Conservation (phyloP, 1,140 invertebrate species). For the Drosophila tropicalis region DNA sequence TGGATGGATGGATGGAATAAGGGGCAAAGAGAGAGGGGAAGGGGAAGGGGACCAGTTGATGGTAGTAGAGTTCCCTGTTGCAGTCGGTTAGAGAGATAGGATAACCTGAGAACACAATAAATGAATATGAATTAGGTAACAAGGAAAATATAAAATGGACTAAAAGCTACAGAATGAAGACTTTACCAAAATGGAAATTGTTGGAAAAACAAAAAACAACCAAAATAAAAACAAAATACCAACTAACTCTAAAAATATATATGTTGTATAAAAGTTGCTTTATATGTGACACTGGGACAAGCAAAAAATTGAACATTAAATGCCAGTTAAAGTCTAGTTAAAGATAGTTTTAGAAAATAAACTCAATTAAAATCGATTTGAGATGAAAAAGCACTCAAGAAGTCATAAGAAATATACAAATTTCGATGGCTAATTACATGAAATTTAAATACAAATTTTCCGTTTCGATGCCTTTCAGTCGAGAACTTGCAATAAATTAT, state of each 20-base stretch:
- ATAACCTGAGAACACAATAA: conserved; percentile 65
- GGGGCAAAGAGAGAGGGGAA: neutral
- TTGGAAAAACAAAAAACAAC: neutral
- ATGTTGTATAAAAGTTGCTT: conserved; percentile 25
- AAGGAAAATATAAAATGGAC: conserved; percentile 26
- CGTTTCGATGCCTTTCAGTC: no score
- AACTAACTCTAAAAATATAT: neutral
- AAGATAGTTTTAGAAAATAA: no score
- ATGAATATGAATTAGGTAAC: conserved; percentile 77
- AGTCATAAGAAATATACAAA: no score
- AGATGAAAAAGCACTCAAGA: no score
- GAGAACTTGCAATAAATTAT: no score
- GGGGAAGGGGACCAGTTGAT: neutral
- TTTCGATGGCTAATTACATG: no score
- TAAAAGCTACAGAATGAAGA: conserved; percentile 4
- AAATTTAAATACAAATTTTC: no score
- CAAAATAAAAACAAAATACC: neutral
- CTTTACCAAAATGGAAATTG: conserved; percentile 4
- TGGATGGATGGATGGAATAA: neutral
- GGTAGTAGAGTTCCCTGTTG: conserved; percentile 24
- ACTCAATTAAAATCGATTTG: no score
- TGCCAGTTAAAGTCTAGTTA: neutral
- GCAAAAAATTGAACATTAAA: neutral
- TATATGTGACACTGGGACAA: neutral
- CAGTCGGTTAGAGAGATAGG: conserved; percentile 39